Evolutionary conservation across 2,113 vertebrate genomes (phyloP), one percentile per base, ranked within the genome.

Genomic region (Phrynocephalus versicolor): DNA sequence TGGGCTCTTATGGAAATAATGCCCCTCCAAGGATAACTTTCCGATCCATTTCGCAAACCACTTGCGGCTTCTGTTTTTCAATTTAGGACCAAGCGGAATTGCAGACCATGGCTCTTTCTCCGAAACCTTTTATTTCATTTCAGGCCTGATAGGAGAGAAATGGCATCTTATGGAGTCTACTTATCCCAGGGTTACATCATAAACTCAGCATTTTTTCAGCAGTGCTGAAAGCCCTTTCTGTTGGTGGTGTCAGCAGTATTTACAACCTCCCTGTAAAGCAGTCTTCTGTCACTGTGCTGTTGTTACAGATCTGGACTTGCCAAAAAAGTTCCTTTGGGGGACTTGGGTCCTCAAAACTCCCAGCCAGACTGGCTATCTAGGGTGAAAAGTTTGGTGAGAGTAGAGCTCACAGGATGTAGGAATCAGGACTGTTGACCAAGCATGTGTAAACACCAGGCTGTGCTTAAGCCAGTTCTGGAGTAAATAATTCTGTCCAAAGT

Each of bases 41-140:
- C 69, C 35, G 25, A 82, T 41, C 58, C 82, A 62, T 79, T 85
- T 85, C 51, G 71, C 83, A 79, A 85, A 70, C 55, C 51, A 70
- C 83, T 78, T 85, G 39, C 35, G 9, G 64, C 51, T 78, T 64
- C 74, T 39, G 16, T 77, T 78, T 77, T 78, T 70, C 83, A 67
- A 70, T 39, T 78, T 79, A 60, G 58, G 64, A 35, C 65, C 33
- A 71, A 41, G 33, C 6, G 15, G 64, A 79, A 85, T 27, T 70
- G 27, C 33, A 79, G 60, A 33, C 18, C 7, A 30, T 45, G 12
- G 41, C 10, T 79, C 37, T 39, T 39, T 62, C 57, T 79, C 41
- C 41, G 58, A 18, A 37, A 5, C 3, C 69, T 58, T 71, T 82
- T 82, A 58, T 73, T 82, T 64, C 35, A 15, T 16, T 41, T 70